Conservation (phyloP, 2,888 invertebrate species). For the Drosophila glabriapex region DNA sequence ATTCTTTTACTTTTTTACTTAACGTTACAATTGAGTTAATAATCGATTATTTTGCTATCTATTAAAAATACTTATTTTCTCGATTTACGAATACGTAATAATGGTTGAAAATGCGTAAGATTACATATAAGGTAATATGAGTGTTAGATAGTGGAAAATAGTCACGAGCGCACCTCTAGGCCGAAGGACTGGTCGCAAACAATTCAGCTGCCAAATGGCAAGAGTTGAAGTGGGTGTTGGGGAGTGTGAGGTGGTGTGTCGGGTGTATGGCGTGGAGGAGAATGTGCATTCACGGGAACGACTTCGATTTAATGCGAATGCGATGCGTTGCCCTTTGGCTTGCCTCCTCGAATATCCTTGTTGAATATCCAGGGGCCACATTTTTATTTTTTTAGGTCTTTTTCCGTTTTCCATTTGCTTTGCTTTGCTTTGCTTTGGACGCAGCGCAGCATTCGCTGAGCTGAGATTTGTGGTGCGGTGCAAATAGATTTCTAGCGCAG, state of each 20-base stretch:
- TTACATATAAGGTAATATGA: background rate
- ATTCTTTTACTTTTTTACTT: too few species aligned
- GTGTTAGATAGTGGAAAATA: background rate
- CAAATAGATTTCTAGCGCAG: conserved; percentile 84
- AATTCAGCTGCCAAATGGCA: conserved; percentile 77
- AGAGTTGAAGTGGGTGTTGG: conserved; percentile 39
- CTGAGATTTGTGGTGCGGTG: conserved; percentile 84
- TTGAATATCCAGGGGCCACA: conserved; percentile 46
- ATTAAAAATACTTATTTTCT: background rate
- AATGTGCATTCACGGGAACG: conserved; percentile 47
- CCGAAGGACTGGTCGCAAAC: conserved; percentile 44
- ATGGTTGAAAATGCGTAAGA: background rate
- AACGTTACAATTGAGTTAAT: background rate
- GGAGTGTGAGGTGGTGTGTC: background rate
- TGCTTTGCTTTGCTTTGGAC: conserved; percentile 40
- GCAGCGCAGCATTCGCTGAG: conserved; percentile 67
- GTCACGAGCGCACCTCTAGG: conserved; percentile 47
- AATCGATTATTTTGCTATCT: background rate
- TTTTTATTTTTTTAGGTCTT: conserved; percentile 36
- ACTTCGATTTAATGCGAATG: conserved; percentile 83
- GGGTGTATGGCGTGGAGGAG: conserved; percentile 1
- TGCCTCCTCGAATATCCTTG: conserved; percentile 48
- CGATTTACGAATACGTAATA: background rate
- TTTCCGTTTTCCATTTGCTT: conserved; percentile 23
- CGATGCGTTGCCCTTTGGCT: conserved; percentile 57